Percentiles rank a stretch among this genome's conserved stretches.
These are phyloP conservation scores for Chalcis sispes DNA, from an alignment of 2,888 invertebrate genomes.

Conservation along the genomic window DNA sequence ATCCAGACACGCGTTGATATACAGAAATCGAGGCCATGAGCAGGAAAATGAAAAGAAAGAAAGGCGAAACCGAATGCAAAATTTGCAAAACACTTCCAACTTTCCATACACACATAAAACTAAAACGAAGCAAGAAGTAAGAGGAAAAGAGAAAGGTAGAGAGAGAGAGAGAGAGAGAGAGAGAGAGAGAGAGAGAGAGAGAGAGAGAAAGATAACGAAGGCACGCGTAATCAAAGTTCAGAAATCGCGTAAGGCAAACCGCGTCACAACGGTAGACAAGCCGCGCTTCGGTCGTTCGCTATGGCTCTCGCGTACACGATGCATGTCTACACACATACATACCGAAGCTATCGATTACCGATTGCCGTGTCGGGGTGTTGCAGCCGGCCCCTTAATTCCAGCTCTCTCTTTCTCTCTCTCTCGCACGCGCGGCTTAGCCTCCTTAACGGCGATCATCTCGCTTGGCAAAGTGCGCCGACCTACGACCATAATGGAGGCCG, in stretches of 20 bases:
- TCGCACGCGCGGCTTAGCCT: too few species aligned
- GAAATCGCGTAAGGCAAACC: neutral
- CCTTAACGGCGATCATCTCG: constrained; percentile 5
- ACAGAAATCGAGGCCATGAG: too few species aligned
- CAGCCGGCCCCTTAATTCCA: too few species aligned
- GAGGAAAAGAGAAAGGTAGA: too few species aligned
- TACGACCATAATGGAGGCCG: constrained; percentile 33
- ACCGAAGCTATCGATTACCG: constrained; percentile 39
- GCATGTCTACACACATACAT: neutral
- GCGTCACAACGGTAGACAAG: neutral
- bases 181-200: neutral
- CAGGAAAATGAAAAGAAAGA: too few species aligned
- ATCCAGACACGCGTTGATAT: too few species aligned
- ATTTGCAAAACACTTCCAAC: too few species aligned
- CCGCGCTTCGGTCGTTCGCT: too few species aligned
- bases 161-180: neutral
- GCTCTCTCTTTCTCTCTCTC: neutral
- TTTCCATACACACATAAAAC: too few species aligned
- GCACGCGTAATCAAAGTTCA: neutral
- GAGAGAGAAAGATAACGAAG: neutral
- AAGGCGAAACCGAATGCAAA: too few species aligned
- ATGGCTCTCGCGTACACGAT: neutral
- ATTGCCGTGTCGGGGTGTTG: constrained; percentile 13
- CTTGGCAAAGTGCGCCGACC: constrained; percentile 30
- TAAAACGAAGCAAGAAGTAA: too few species aligned